These are phyloP conservation scores for Pararge aegeria DNA, from an alignment of 1,140 invertebrate species.

Conservation along the genomic window DNA sequence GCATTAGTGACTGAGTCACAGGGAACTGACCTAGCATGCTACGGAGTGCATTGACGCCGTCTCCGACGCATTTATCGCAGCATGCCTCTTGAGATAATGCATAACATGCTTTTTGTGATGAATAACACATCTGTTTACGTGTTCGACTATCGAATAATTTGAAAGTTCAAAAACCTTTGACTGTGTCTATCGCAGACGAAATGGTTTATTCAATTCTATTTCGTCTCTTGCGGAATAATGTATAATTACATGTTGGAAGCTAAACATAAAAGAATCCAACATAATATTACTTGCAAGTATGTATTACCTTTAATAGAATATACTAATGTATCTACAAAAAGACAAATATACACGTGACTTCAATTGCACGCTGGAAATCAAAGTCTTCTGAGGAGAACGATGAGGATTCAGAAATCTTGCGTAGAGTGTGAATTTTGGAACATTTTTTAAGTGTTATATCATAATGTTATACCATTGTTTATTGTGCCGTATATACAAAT, in stretches of 20 bases:
- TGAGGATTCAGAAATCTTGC: too few relatives aligned
- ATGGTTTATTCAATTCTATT: conserved; percentile 23
- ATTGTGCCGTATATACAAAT: too few relatives aligned
- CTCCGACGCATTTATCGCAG: conserved; percentile 64
- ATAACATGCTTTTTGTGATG: conserved; percentile 58
- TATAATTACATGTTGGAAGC: not conserved
- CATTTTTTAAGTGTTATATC: too few relatives aligned
- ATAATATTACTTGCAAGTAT: too few relatives aligned
- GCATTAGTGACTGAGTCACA: conserved; percentile 70
- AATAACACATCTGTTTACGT: conserved; percentile 69
- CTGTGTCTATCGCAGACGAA: conserved; percentile 15
- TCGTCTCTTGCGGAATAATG: conserved; percentile 13
- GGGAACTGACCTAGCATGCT: conserved; percentile 78
- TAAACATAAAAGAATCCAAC: not conserved
- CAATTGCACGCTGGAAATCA: too few relatives aligned
- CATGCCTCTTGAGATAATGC: conserved; percentile 74
- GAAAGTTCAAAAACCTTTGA: conserved; percentile 38
- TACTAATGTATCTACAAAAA: too few relatives aligned
- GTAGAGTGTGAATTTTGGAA: too few relatives aligned
- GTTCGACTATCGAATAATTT: conserved; percentile 51
- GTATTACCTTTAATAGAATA: too few relatives aligned
- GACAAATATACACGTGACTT: too few relatives aligned
- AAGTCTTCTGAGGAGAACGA: too few relatives aligned
- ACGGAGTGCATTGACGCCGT: conserved; percentile 73
- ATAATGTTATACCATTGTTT: too few relatives aligned